These are phyloP conservation scores for Xestia rhomboidea DNA, from an alignment of 2,888 invertebrate species.

Conservation along the genomic window DNA sequence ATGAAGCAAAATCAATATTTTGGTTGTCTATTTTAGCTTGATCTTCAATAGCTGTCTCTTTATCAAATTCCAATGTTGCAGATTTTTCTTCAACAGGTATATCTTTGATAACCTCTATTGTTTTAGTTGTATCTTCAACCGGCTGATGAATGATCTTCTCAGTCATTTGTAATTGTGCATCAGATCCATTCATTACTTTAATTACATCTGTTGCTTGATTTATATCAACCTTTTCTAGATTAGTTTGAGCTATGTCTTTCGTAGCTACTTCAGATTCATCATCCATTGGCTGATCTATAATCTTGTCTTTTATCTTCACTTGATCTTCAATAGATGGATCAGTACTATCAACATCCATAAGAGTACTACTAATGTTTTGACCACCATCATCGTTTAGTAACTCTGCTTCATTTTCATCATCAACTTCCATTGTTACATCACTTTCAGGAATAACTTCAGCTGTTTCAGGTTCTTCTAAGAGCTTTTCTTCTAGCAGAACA, in stretches of 20 bases:
- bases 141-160: background rate
- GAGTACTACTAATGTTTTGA: conserved; percentile 3
- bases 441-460: conserved; percentile 3
- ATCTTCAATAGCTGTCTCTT: background rate
- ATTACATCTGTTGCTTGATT: background rate
- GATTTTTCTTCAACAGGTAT: background rate
- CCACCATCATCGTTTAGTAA: conserved; percentile 49
- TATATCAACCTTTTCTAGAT: background rate
- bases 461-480: conserved; percentile 18
- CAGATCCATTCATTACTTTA: conserved; percentile 2
- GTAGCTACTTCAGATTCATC: background rate
- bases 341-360: conserved; percentile 54
- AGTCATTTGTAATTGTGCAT: background rate
- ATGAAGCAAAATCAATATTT: background rate
- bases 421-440: conserved; percentile 45
- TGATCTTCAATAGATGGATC: conserved; percentile 1
- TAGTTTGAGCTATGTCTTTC: background rate
- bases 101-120: background rate
- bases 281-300: conserved; percentile 4
- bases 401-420: conserved; percentile 36
- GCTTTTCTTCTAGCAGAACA: conserved; percentile 25
- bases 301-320: background rate
- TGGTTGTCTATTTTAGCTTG: background rate
- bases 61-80: background rate
- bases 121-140: background rate